Percentiles rank a stretch among this genome's conserved stretches.
Evolutionary conservation across 2,797 vertebrate genomes (phyloP).

Genomic region (Poeciliopsis presidionis): DNA sequence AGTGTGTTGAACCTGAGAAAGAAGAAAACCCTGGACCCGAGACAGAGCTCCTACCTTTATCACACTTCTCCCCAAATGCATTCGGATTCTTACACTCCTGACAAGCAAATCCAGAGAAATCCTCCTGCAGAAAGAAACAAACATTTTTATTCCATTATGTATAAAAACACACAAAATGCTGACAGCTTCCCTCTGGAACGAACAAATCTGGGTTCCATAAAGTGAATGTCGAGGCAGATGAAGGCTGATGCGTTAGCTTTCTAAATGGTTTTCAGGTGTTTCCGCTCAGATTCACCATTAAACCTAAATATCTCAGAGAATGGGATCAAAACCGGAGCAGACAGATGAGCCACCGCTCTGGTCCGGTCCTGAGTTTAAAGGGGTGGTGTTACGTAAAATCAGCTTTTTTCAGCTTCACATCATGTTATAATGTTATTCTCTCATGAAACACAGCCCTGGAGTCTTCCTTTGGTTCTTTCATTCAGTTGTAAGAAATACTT

Average conservation of each 20-base stretch:
- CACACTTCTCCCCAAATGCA: constrained; percentile 84
- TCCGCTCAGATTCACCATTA: background rate
- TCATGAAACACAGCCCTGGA: too few species aligned
- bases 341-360: too few species aligned
- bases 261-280: background rate
- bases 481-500: too few species aligned
- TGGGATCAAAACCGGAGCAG: too few species aligned
- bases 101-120: constrained; percentile 86
- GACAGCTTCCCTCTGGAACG: background rate
- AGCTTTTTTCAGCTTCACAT: too few species aligned
- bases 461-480: too few species aligned
- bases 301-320: background rate
- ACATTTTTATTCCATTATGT: background rate
- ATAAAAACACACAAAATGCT: background rate
- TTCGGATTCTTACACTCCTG: constrained; percentile 85
- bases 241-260: background rate
- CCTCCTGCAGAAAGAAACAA: constrained; percentile 62
- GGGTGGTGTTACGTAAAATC: too few species aligned
- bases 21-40: background rate
- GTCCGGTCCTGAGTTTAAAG: too few species aligned
- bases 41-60: constrained; percentile 76
- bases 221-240: background rate
- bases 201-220: background rate
- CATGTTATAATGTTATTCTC: too few species aligned
- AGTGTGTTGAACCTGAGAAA: too few species aligned